These are phyloP conservation scores for Tinamus guttatus DNA, from an alignment of 2,113 vertebrate species.

Conservation along the genomic window DNA sequence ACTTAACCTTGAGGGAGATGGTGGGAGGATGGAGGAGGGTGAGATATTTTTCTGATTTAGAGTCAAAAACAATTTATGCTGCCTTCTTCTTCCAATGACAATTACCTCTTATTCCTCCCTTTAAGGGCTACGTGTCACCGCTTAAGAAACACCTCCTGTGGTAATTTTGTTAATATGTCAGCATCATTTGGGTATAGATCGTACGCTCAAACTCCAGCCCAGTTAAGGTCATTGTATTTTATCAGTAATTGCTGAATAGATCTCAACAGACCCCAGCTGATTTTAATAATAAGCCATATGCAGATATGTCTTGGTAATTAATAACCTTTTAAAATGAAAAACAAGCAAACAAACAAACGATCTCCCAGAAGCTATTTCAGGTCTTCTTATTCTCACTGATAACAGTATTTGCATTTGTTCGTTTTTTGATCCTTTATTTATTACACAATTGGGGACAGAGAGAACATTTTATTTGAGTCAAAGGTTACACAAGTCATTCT, in stretches of 20 bases:
- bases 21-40: not conserved
- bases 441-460: not conserved
- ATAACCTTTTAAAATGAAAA: not conserved
- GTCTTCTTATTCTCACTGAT: not conserved
- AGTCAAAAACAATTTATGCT: not conserved
- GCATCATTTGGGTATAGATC: not conserved
- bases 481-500: not conserved
- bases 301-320: not conserved
- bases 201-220: not conserved
- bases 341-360: not conserved
- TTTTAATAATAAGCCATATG: not conserved
- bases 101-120: not conserved
- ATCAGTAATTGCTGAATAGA: not conserved
- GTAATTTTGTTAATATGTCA: not conserved
- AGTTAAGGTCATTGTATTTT: not conserved
- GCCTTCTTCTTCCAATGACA: not conserved
- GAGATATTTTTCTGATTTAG: not conserved
- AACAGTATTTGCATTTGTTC: constrained; percentile 43
- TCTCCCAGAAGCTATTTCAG: not conserved
- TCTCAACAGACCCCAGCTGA: not conserved
- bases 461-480: not conserved
- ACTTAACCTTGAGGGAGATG: not conserved
- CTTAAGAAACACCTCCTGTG: not conserved
- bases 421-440: constrained; percentile 7
- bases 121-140: not conserved